These are phyloP conservation scores for Acinonyx jubatus DNA, from an alignment of 2,113 vertebrate species.

Conservation along the genomic window DNA sequence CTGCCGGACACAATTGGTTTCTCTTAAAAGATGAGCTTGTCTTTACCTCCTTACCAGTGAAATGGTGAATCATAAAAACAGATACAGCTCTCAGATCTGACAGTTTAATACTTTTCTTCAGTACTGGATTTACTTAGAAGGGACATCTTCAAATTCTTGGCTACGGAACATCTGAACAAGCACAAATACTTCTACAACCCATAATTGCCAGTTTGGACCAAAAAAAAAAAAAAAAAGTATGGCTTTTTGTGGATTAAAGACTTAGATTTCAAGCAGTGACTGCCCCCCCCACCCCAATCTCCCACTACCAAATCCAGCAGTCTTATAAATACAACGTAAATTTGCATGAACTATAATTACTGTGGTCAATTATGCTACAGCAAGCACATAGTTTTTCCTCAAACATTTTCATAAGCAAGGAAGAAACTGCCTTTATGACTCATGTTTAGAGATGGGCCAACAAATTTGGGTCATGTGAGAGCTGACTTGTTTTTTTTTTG, in stretches of 20 bases:
- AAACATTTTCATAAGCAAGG: conserved; percentile 73
- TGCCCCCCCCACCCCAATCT: background rate
- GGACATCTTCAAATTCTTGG: conserved; percentile 36
- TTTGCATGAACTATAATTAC: conserved; percentile 79
- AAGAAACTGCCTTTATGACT: conserved; percentile 63
- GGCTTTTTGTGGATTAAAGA: conserved; percentile 80
- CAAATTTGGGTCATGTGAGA: conserved; percentile 68
- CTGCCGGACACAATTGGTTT: background rate
- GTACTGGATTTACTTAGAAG: background rate
- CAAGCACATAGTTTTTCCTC: conserved; percentile 78
- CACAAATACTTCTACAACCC: conserved; percentile 57
- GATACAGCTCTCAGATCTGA: background rate
- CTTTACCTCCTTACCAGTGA: background rate
- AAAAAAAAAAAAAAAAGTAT: conserved; percentile 63
- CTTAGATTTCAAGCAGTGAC: conserved; percentile 73
- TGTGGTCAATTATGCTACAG: conserved; percentile 81
- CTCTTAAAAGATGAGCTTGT: background rate
- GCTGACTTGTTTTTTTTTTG: background rate
- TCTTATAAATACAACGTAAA: conserved; percentile 82
- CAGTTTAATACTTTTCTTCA: background rate
- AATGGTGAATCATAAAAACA: conserved; percentile 21
- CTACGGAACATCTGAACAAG: conserved; percentile 76
- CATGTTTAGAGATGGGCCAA: conserved; percentile 55
- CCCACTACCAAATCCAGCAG: conserved; percentile 66
- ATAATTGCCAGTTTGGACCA: conserved; percentile 69